phyloP scores from a whole-genome alignment of 2,888 invertebrate species.

The Marasmarcha lunaedactyla region DNA sequence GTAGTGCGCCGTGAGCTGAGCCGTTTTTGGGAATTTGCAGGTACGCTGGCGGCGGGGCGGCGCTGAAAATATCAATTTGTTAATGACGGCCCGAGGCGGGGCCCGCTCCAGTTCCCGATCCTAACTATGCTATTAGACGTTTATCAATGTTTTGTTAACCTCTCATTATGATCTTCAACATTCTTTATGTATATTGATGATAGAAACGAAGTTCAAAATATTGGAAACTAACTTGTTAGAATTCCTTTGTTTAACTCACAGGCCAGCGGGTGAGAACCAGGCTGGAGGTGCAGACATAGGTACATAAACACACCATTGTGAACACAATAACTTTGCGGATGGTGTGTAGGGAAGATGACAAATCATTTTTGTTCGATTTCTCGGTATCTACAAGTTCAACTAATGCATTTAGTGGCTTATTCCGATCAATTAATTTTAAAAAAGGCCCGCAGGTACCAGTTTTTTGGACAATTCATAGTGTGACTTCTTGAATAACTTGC shows the following conservation, averaged over 20 bases:
- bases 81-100: slow-evolving; percentile 41
- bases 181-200: background rate
- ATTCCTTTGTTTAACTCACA: background rate
- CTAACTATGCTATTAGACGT: background rate
- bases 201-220: background rate
- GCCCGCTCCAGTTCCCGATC: slow-evolving; percentile 23
- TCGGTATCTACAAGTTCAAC: slow-evolving; percentile 16
- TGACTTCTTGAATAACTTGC: slow-evolving; percentile 12
- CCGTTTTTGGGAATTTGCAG: slow-evolving; percentile 55
- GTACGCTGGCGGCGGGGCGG: slow-evolving; percentile 38
- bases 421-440: slow-evolving; percentile 49
- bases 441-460: slow-evolving; percentile 28
- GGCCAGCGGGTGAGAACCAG: background rate
- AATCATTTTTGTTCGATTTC: slow-evolving; percentile 25
- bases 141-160: background rate
- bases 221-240: no score
- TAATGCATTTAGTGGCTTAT: slow-evolving; percentile 33
- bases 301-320: background rate
- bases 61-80: slow-evolving; percentile 46
- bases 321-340: background rate
- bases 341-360: slow-evolving; percentile 13
- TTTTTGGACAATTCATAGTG: background rate
- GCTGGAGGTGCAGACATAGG: background rate
- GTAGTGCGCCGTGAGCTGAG: slow-evolving; percentile 55
- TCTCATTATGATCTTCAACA: background rate